A percentile compares a stretch with the other conserved stretches of the same genome.
Conservation (phyloP, 1,140 invertebrate genomes). For the Mya arenaria region DNA sequence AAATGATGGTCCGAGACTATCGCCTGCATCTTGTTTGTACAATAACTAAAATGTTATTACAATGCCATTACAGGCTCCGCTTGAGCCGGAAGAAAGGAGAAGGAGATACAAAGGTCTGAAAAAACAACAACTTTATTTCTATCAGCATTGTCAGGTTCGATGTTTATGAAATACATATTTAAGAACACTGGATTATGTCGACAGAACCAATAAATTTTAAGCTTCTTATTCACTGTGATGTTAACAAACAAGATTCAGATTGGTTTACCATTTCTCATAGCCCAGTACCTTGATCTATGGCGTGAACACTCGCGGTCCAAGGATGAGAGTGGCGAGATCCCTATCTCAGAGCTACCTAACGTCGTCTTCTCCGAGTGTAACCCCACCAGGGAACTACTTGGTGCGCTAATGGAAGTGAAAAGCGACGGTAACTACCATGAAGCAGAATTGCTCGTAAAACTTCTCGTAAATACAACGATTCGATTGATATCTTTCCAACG, state of each 20-base stretch:
- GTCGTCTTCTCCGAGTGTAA: constrained; percentile 47
- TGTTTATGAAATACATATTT: not conserved
- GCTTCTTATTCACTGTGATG: too few species aligned
- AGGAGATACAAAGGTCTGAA: constrained; percentile 39
- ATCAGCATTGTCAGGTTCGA: not conserved
- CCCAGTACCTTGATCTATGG: constrained; percentile 45
- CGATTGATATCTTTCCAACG: too few species aligned
- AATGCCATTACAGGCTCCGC: not conserved
- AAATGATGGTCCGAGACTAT: too few species aligned
- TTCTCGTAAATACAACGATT: too few species aligned
- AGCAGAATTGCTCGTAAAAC: too few species aligned
- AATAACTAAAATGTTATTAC: not conserved
- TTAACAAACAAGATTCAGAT: too few species aligned
- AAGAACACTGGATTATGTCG: not conserved
- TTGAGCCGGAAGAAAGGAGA: constrained; percentile 23
- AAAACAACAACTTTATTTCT: too few species aligned
- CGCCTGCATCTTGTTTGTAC: too few species aligned
- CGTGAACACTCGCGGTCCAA: constrained; percentile 25
- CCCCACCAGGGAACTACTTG: constrained; percentile 33
- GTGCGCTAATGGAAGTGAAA: constrained; percentile 36
- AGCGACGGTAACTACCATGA: constrained; percentile 34
- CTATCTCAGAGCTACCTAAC: constrained; percentile 9
- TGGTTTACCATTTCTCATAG: not conserved
- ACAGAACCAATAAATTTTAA: not conserved
- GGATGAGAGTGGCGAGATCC: constrained; percentile 45